Conservation (phyloP, 2,113 vertebrate genomes). For the Rhinolophus ferrumequinum region DNA sequence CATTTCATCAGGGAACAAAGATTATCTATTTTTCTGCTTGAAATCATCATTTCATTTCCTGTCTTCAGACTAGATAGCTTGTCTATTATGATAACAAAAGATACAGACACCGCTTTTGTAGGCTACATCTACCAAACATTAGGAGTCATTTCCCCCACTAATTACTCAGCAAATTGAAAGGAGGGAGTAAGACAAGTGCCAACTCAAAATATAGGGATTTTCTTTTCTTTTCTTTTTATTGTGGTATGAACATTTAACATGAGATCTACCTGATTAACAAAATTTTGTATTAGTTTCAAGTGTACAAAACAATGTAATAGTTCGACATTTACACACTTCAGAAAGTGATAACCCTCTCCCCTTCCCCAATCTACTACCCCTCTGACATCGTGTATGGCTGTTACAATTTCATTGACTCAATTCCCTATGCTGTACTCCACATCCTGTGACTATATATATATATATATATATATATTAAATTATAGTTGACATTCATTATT, state of each 20-base stretch:
- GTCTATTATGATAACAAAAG: slow-evolving; percentile 61
- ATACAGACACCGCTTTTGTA: slow-evolving; percentile 26
- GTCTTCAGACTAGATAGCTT: slow-evolving; percentile 45
- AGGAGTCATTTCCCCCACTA: slow-evolving; percentile 27
- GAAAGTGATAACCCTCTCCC: no score
- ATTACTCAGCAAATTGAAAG: slow-evolving; percentile 43
- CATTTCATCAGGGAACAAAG: slow-evolving; percentile 61
- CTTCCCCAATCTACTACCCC: no score
- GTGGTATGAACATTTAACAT: neutral
- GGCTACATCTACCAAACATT: slow-evolving; percentile 15
- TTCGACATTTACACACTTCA: no score
- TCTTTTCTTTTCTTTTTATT: neutral
- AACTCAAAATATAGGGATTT: neutral
- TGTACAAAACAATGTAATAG: no score
- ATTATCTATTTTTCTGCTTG: slow-evolving; percentile 78
- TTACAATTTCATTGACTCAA: no score
- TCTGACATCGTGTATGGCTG: no score
- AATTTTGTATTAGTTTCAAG: neutral
- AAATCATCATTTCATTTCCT: slow-evolving; percentile 76
- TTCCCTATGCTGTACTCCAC: no score
- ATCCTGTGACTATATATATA: no score
- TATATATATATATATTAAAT: no score
- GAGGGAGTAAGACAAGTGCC: neutral
- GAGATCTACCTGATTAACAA: neutral
- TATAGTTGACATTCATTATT: no score